Base-by-base conservation (phyloP, 2,888 invertebrate genomes). In the Anodontia alba region DNA sequence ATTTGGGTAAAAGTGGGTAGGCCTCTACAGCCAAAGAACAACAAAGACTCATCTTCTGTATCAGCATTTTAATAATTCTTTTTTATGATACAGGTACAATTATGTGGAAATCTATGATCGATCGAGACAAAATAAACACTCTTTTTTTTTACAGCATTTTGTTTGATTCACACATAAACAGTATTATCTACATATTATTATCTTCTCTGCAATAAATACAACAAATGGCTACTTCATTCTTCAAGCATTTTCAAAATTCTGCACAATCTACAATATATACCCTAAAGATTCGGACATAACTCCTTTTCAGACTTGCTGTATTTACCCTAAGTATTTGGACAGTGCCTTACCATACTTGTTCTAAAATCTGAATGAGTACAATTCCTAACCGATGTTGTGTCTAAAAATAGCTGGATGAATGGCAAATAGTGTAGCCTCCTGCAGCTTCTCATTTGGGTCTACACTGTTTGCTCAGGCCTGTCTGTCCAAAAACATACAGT, bases 21-120 rank as follows among this genome's bases (percentile, higher is more conserved):
- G n/a, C n/a, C n/a, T n/a, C n/a, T n/a, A n/a, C n/a, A n/a, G 38
- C 38, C 12, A 12, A 38, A 26, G 26, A 54, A 26, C 26, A 54
- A 54, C 23, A 72, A 72, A 17, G 2, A 54, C 49, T 43, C 33
- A 33, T 17, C 15, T 26, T 36, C 67, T 75, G 75, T 68, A 75
- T 75, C 68, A 75, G 68, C 67, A 51, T 75, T 75, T 75, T 75
- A 75, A 68, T 68, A 75, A 68, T 75, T 72, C 76, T 70, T 42
- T 38, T 62, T 62, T 62, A 62, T 62, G 62, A 81, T 88, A 88
- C 86, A 86, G 80, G 80, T 86, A 83, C 78, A 80, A 74, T 83
- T 84, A 84, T 86, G 82, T 87, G 87, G 87, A 88, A 86, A 88
- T 87, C 88, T 88, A 88, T 84, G 84, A 87, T 85, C 86, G 84